Conservation (phyloP, 2,797 vertebrate genomes). For the Lagorchestes hirsutus region DNA sequence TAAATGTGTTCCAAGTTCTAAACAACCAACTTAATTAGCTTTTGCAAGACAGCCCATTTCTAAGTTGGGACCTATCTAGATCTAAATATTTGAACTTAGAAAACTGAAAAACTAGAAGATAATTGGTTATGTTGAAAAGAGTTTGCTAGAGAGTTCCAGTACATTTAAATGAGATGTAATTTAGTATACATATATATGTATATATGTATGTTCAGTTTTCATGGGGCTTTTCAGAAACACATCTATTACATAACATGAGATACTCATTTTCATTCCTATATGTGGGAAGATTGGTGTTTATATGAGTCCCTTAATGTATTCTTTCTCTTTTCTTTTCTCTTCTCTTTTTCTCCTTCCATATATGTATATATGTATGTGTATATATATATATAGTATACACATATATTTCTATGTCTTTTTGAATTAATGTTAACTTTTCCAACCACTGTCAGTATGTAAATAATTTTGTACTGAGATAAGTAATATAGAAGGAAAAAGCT, state of each 20-base stretch:
- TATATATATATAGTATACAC: neutral
- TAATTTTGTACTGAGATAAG: neutral
- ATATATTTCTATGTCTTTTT: neutral
- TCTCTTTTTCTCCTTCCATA: neutral
- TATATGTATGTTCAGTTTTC: neutral
- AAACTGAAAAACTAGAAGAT: neutral
- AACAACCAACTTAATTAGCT: neutral
- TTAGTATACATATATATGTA: neutral
- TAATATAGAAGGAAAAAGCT: no score
- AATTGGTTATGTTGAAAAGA: neutral
- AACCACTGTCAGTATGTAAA: neutral
- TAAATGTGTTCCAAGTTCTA: neutral
- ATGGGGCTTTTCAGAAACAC: neutral
- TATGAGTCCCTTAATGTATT: neutral
- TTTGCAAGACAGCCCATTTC: neutral
- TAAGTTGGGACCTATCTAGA: neutral
- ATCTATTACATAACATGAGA: neutral
- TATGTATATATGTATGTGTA: neutral
- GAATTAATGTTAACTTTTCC: neutral
- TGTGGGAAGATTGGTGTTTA: neutral
- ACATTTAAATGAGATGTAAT: neutral
- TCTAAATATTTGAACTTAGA: neutral
- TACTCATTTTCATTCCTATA: neutral
- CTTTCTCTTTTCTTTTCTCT: neutral
- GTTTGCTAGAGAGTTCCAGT: neutral